Conservation (phyloP, 2,113 vertebrate species). For the Dromas ardeola region DNA sequence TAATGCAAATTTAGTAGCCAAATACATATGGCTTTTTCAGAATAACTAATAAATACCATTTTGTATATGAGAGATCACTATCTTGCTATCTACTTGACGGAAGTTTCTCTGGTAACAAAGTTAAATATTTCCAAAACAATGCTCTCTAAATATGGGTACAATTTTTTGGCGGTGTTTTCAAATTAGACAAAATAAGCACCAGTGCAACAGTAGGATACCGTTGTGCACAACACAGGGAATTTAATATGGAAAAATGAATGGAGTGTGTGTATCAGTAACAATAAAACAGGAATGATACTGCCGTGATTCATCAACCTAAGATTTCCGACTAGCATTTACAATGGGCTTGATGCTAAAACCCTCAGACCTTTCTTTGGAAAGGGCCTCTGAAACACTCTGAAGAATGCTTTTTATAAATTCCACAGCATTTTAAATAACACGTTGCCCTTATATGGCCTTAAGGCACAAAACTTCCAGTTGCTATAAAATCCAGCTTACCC, state of each 20-base stretch:
- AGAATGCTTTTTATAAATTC: slow-evolving; percentile 42
- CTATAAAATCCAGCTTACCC: not conserved
- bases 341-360: not conserved
- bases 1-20: slow-evolving; percentile 33
- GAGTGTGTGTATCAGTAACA: not conserved
- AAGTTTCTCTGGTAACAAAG: slow-evolving; percentile 66
- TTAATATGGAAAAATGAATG: slow-evolving; percentile 19
- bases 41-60: not conserved
- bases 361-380: slow-evolving; percentile 26
- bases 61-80: not conserved
- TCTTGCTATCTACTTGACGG: not conserved
- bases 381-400: not conserved
- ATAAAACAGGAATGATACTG: not conserved
- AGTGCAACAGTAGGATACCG: not conserved
- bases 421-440: not conserved
- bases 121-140: slow-evolving; percentile 66
- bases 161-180: slow-evolving; percentile 38
- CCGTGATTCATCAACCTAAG: not conserved
- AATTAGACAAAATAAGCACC: slow-evolving; percentile 40
- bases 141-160: slow-evolving; percentile 6
- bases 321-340: not conserved
- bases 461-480: not conserved
- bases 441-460: not conserved
- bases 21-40: slow-evolving; percentile 12
- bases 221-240: not conserved